These are phyloP conservation scores for Thereva unica DNA, from an alignment of 2,888 invertebrate genomes.

Conservation along the genomic window DNA sequence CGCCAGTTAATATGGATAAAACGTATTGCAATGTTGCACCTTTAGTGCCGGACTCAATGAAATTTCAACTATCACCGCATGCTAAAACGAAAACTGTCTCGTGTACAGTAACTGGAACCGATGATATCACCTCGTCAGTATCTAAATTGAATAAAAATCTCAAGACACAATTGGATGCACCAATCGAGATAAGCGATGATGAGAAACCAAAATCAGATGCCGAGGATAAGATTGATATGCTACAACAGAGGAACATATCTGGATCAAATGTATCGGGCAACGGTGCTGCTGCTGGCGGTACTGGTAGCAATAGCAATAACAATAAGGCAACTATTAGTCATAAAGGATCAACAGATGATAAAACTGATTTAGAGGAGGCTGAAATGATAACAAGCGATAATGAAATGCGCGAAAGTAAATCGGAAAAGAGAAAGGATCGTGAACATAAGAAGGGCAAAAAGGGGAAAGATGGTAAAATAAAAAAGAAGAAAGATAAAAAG, in stretches of 20 bases:
- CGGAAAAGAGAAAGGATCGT: conserved; percentile 51
- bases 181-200: conserved; percentile 43
- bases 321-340: not conserved
- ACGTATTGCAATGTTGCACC: conserved; percentile 56
- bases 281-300: not conserved
- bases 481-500: conserved; percentile 72
- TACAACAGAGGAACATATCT: not conserved
- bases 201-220: conserved; percentile 36
- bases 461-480: conserved; percentile 66
- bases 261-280: not conserved
- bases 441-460: conserved; percentile 71
- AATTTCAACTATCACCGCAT: conserved; percentile 44
- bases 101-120: no score
- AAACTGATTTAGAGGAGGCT: not conserved
- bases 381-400: conserved; percentile 4
- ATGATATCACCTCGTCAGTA: not conserved
- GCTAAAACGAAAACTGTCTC: conserved; percentile 18
- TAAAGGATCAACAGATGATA: not conserved
- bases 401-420: not conserved
- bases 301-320: not conserved
- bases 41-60: conserved; percentile 53
- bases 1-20: conserved; percentile 45
- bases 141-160: not conserved
- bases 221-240: conserved; percentile 17
- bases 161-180: conserved; percentile 7